Evolutionary conservation across 2,797 vertebrate species (phyloP), one percentile per base, ranked within the genome.

Genomic region (Botia almorhae): DNA sequence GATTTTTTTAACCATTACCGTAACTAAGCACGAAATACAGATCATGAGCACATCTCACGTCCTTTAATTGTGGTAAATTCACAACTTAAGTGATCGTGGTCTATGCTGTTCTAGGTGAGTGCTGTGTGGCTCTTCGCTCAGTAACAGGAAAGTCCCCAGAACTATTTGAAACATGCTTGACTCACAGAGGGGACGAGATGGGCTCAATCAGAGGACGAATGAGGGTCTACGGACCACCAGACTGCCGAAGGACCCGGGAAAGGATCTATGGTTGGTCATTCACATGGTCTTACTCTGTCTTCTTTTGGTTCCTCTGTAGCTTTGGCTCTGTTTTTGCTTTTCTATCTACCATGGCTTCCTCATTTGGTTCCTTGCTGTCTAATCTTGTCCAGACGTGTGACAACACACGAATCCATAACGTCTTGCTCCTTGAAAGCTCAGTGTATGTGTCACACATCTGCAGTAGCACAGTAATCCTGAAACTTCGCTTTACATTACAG

Each of bases 141-240:
- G 84, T 93, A n/a, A 85, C 87, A 2, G 89, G 91, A 33, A 86
- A 74, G 19, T 85, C 89, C 0, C 90, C 89, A 0, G 92, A 95
- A 84, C 90, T 89, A 74, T 95, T 96, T 85, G 94, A 96, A 90
- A 95, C 93, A 0, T 95, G 95, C 85, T 82, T 96, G 85, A 93
- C 89, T 78, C 95, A 95, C 87, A 88, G 94, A 1, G 95, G 94
- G 3, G 95, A 96, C 75, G 95, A 95, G 88, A 94, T 95, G 86
- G 95, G 95, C 61, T 95, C 94, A 77, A 92, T 96, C 58, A 90
- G 95, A 26, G 95, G 94, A 10, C 84, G 93, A 17, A 86, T 95
- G 78, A 89, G 89, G 82, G 88, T 94, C 74, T 91, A 90, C 1
- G 91, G 92, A 43, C 92, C 93, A 33, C 89, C 90, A 53, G 92